Conservation (phyloP, 2,113 vertebrate genomes). For the Ochotona princeps region DNA sequence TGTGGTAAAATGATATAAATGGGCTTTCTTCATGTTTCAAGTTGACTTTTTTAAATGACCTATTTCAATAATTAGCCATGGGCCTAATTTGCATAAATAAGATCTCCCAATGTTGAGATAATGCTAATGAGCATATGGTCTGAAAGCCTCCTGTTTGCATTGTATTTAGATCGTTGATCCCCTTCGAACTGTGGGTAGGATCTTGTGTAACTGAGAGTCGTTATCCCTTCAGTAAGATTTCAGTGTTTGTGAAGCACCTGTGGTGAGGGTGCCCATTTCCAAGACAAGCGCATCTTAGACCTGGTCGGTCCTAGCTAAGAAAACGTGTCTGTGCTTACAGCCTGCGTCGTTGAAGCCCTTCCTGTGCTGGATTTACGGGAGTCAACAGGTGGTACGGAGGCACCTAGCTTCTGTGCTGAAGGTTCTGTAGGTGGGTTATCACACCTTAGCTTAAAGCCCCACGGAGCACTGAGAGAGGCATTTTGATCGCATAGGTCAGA, state of each 20-base stretch:
- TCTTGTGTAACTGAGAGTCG: constrained; percentile 66
- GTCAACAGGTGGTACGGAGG: background rate
- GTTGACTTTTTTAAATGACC: constrained; percentile 79
- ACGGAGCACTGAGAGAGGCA: background rate
- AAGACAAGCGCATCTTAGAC: background rate
- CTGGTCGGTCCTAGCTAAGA: background rate
- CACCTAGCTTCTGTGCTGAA: background rate
- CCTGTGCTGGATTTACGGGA: background rate
- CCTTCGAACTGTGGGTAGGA: constrained; percentile 64
- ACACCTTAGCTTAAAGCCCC: background rate
- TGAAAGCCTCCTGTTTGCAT: constrained; percentile 59
- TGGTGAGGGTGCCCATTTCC: background rate
- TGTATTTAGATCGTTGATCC: constrained; percentile 46
- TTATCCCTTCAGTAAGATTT: constrained; percentile 67
- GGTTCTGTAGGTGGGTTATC: background rate
- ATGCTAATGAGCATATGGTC: constrained; percentile 42
- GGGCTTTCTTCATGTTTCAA: constrained; percentile 77
- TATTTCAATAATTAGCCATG: constrained; percentile 79
- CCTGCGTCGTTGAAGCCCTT: background rate
- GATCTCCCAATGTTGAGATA: constrained; percentile 66
- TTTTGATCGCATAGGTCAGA: constrained; percentile 21
- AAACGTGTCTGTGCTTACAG: background rate
- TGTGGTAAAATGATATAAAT: constrained; percentile 75
- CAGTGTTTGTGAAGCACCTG: background rate
- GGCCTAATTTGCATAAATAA: constrained; percentile 69